Evolutionary conservation across 2,113 vertebrate species (phyloP).

Genomic region (Tachuris rubrigastra): DNA sequence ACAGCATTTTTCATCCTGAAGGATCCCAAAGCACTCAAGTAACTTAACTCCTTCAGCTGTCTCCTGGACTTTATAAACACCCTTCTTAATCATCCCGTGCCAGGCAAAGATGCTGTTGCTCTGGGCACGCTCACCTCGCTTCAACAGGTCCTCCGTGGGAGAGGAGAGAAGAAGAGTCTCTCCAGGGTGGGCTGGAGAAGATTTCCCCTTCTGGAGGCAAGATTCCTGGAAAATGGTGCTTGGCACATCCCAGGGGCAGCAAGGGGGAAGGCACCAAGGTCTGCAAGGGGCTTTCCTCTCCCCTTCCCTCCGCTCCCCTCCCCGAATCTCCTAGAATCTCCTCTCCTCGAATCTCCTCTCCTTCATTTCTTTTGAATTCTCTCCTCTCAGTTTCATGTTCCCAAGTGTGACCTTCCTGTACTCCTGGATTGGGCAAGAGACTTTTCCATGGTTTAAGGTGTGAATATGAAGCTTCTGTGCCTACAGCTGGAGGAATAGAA

Average conservation of each 20-base stretch:
- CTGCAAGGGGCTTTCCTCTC: neutral
- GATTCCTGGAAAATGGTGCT: neutral
- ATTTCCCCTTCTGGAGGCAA: neutral
- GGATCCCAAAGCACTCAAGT: slow-evolving; percentile 14
- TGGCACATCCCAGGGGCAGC: fast-evolving
- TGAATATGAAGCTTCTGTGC: no score
- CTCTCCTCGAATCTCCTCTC: no score
- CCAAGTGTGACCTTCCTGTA: no score
- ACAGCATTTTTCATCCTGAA: slow-evolving; percentile 48
- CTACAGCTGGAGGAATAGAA: no score
- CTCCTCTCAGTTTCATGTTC: no score
- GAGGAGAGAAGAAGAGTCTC: neutral
- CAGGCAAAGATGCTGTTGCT: neutral
- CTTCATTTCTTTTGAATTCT: no score
- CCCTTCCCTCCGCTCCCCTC: no score
- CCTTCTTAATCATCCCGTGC: neutral
- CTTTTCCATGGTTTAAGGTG: no score
- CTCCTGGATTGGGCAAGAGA: no score
- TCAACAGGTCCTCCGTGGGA: fast-evolving
- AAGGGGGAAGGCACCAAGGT: neutral
- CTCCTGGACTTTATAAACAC: neutral
- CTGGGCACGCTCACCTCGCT: neutral
- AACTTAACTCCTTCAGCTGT: slow-evolving; percentile 48
- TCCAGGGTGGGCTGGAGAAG: neutral
- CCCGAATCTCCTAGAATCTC: no score